Percentiles rank a stretch among this genome's conserved stretches.
Conservation (phyloP, 1,140 invertebrate genomes). For the Mizuhopecten yessoensis region DNA sequence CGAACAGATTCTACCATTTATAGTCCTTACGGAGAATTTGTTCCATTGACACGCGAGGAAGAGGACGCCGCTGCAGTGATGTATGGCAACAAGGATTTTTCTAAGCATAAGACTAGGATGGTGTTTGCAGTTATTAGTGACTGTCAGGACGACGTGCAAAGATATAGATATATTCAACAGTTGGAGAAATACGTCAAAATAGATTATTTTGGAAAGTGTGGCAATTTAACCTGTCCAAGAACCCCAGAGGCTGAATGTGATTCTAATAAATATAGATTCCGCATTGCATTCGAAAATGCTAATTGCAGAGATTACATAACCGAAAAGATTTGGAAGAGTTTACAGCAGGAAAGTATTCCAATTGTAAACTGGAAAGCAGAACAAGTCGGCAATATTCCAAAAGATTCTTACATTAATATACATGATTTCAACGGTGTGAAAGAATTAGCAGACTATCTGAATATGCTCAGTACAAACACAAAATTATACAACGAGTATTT, state of each 20-base stretch:
- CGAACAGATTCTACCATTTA: slow-evolving; percentile 43
- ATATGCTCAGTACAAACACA: slow-evolving; percentile 82
- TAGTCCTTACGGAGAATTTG: background rate
- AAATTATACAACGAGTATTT: slow-evolving; percentile 81
- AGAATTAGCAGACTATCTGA: slow-evolving; percentile 93
- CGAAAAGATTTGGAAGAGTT: slow-evolving; percentile 81
- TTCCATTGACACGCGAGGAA: background rate
- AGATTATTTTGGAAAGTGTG: slow-evolving; percentile 86
- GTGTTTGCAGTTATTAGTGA: slow-evolving; percentile 88
- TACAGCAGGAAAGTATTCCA: slow-evolving; percentile 73
- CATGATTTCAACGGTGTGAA: slow-evolving; percentile 95
- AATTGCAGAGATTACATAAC: slow-evolving; percentile 82
- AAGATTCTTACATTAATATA: slow-evolving; percentile 95
- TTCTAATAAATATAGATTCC: slow-evolving; percentile 93
- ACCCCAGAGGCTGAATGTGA: slow-evolving; percentile 79
- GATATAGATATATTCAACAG: slow-evolving; percentile 85
- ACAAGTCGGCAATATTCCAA: slow-evolving; percentile 71
- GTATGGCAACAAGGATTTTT: slow-evolving; percentile 1
- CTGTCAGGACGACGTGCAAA: slow-evolving; percentile 85
- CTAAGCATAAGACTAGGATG: slow-evolving; percentile 66
- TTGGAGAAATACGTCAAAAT: slow-evolving; percentile 85
- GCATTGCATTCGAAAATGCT: slow-evolving; percentile 82
- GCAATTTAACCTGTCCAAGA: slow-evolving; percentile 59
- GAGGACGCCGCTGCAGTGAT: background rate
- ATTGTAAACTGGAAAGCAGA: slow-evolving; percentile 79